These are phyloP conservation scores for Stegophylla sp. DNA, from an alignment of 2,888 invertebrate genomes.

Conservation along the genomic window DNA sequence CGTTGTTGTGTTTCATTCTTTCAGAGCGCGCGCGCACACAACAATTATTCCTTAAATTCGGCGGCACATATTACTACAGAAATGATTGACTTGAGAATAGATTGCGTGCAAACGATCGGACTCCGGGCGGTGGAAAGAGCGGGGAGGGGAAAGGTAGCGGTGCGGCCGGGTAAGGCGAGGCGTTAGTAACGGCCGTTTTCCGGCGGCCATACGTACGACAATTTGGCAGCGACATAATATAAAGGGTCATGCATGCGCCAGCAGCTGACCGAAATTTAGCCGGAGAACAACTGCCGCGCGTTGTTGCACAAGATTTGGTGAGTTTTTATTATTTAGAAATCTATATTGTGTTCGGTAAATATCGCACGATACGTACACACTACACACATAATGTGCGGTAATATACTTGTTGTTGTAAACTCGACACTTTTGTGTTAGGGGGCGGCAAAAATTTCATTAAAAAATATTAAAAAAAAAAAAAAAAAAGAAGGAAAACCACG, in stretches of 20 bases:
- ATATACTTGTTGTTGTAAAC: constrained; percentile 14
- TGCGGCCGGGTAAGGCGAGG: not conserved
- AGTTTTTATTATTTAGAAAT: constrained; percentile 40
- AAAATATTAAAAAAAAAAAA: constrained; percentile 43
- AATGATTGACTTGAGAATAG: constrained; percentile 54
- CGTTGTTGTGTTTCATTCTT: constrained; percentile 9
- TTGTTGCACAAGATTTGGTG: constrained; percentile 47
- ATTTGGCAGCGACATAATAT: not conserved
- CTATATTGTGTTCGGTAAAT: constrained; percentile 13
- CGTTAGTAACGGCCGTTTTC: constrained; percentile 54
- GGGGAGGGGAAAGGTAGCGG: not conserved
- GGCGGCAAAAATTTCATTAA: constrained; percentile 55
- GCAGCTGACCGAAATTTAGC: constrained; percentile 53
- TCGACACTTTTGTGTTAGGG: not conserved
- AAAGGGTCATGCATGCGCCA: constrained; percentile 24
- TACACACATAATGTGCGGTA: not conserved
- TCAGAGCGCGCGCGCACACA: not conserved
- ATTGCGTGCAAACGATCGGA: constrained; percentile 16
- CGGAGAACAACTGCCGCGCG: constrained; percentile 9
- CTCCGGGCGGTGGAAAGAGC: not conserved
- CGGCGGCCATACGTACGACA: constrained; percentile 21
- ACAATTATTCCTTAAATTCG: constrained; percentile 39
- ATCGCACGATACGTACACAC: not conserved
- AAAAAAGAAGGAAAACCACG: not conserved
- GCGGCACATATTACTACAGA: constrained; percentile 5